Evolutionary conservation across 1,140 invertebrate genomes (phyloP), one percentile per base, ranked within the genome.

Genomic region (Nixonia krombeini): DNA sequence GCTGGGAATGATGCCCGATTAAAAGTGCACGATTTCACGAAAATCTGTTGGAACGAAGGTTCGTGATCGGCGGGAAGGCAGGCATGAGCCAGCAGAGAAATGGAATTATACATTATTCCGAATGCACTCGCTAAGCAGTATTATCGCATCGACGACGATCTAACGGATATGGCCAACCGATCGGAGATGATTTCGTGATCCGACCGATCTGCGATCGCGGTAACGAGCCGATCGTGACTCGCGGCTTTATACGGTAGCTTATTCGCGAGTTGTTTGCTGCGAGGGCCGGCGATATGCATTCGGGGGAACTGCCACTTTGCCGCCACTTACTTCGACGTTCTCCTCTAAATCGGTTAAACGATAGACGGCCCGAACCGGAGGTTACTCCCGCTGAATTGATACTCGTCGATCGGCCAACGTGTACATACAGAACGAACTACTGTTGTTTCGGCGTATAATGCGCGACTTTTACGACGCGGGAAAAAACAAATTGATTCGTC

Each of bases 161-260:
- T 67, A 72, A 72, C 53, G 55, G 59, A 33, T 15, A 38, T 29
- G 5, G 21, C 8, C 3, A 13, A n/a, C 13, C 37, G 31, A 10
- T 12, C 8, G 28, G 41, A 9, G 70, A 76, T 77, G 75, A 81
- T 80, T 80, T 70, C 75, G 75, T 59, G 78, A 81, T 80, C 70
- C 50, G 68, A 79, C 61, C 62, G 72, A 42, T 45, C 57, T 42
- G 42, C 18, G 62, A 38, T 64, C 51, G 53, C 38, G 59, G 57
- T 81, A 83, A 81, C 81, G 74, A 83, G 82, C 72, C 67, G 75
- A 72, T 84, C 82, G 82, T 84, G 82, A 84, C 82, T 80, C 59
- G 73, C 65, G 61, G 70, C 44, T 75, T 74, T 66, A 55, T 68
- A 76, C 78, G 70, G 76, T 79, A 82, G 78, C 76, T 76, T 71